Evolutionary conservation across 2,797 vertebrate genomes (phyloP).

Genomic region (Anas flavirostris): DNA sequence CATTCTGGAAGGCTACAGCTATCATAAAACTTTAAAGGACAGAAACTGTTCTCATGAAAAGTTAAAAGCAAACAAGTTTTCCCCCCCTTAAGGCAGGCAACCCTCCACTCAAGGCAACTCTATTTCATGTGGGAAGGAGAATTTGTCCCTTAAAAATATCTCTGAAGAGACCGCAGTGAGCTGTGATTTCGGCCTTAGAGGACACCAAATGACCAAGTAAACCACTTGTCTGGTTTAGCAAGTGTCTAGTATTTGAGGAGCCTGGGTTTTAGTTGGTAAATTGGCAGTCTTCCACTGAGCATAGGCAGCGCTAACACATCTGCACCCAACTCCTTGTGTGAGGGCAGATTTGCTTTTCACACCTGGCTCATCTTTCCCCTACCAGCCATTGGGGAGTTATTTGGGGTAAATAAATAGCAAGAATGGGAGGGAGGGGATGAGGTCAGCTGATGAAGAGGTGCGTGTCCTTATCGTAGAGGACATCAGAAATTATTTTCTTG

Average conservation of each 20-base stretch:
- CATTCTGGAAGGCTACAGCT: neutral
- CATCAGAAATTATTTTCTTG: neutral
- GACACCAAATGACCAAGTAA: slow-evolving; percentile 27
- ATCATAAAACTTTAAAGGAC: neutral
- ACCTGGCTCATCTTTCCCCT: slow-evolving; percentile 43
- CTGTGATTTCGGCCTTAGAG: neutral
- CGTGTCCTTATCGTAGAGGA: slow-evolving; percentile 23
- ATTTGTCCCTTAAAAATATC: neutral
- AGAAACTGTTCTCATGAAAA: neutral
- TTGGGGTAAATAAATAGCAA: slow-evolving; percentile 56
- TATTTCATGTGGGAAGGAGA: neutral
- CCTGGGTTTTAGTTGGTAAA: slow-evolving; percentile 31
- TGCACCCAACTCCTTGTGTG: slow-evolving; percentile 65
- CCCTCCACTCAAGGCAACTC: neutral
- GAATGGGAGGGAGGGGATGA: slow-evolving; percentile 13
- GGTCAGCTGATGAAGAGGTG: neutral
- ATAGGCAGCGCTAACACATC: neutral
- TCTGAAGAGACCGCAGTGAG: neutral
- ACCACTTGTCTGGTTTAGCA: slow-evolving; percentile 21
- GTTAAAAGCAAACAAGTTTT: neutral
- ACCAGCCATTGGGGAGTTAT: slow-evolving; percentile 58
- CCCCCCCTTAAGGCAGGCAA: neutral
- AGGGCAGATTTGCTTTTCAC: slow-evolving; percentile 53
- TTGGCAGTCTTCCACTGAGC: neutral
- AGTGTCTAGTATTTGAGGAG: slow-evolving; percentile 38